Percentiles rank a stretch among this genome's conserved stretches.
phyloP scores from a whole-genome alignment of 1,140 invertebrate genomes.

The Bombus sylvicola region DNA sequence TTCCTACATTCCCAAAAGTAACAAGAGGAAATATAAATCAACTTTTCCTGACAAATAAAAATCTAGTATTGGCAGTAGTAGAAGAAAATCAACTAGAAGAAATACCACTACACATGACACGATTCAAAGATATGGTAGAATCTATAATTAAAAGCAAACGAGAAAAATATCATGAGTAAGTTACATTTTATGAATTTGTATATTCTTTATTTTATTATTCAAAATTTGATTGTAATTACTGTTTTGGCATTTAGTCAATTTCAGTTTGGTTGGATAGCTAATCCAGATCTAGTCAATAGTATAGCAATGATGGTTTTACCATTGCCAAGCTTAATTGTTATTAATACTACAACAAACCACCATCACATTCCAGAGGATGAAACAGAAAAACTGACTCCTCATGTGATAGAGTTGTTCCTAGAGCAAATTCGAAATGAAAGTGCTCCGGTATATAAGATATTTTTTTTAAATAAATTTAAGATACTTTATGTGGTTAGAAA shows the following conservation, averaged over 20 bases:
- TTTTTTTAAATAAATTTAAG: background rate
- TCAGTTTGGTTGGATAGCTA: conserved; percentile 96
- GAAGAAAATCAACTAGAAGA: conserved; percentile 94
- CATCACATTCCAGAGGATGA: conserved; percentile 95
- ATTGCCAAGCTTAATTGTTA: conserved; percentile 93
- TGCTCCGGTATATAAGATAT: conserved; percentile 84
- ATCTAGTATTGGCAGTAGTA: conserved; percentile 92
- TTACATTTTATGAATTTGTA: conserved; percentile 38
- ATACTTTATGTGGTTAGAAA: conserved; percentile 5
- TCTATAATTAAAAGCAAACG: conserved; percentile 90
- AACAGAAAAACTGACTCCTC: conserved; percentile 89
- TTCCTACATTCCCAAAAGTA: conserved; percentile 94
- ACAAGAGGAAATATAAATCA: conserved; percentile 92
- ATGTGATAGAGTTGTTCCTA: conserved; percentile 90
- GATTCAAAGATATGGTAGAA: conserved; percentile 94
- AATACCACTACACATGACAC: conserved; percentile 90
- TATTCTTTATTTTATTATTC: background rate
- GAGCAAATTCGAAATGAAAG: conserved; percentile 89
- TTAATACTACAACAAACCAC: conserved; percentile 95
- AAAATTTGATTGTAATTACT: conserved; percentile 31
- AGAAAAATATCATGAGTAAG: conserved; percentile 90
- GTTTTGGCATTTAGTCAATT: conserved; percentile 84
- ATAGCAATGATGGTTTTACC: conserved; percentile 93
- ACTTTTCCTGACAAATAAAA: conserved; percentile 92
- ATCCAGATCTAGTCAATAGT: conserved; percentile 93